Conservation (phyloP, 2,797 vertebrate species). For the Eulemur rubriventer region DNA sequence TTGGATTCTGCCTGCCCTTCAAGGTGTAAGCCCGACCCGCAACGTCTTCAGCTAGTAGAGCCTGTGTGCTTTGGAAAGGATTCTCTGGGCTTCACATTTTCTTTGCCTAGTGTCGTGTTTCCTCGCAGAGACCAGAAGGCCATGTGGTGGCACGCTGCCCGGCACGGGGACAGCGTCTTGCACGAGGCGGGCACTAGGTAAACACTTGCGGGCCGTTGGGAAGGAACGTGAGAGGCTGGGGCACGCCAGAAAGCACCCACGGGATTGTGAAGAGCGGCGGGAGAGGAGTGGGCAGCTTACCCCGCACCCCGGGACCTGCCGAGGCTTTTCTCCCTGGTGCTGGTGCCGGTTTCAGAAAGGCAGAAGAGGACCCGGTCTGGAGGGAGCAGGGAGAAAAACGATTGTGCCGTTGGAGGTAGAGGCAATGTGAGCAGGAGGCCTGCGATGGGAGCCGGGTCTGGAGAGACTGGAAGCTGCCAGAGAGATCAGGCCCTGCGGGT, state of each 20-base stretch:
- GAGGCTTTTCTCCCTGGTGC: not conserved
- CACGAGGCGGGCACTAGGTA: not conserved
- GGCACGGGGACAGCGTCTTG: not conserved
- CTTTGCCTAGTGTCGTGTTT: not conserved
- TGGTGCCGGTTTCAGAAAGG: not conserved
- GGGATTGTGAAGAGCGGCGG: rapidly evolving
- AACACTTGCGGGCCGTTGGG: not conserved
- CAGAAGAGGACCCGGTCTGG: rapidly evolving
- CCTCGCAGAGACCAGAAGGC: not conserved
- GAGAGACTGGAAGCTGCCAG: not conserved
- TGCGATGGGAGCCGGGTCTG: not conserved
- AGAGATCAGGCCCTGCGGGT: not conserved
- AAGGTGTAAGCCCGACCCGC: rapidly evolving
- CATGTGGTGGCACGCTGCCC: too few species aligned
- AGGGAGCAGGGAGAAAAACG: not conserved
- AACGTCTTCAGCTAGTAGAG: not conserved
- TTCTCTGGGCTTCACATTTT: not conserved
- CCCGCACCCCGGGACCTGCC: not conserved
- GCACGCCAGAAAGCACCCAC: not conserved
- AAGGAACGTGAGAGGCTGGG: not conserved
- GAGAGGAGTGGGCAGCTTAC: not conserved
- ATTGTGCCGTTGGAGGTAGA: not conserved
- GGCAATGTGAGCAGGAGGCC: not conserved
- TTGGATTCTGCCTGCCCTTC: not conserved
- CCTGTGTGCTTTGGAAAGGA: not conserved